Conservation (phyloP, 2,797 vertebrate species). For the Amblyopsis hoosieri region DNA sequence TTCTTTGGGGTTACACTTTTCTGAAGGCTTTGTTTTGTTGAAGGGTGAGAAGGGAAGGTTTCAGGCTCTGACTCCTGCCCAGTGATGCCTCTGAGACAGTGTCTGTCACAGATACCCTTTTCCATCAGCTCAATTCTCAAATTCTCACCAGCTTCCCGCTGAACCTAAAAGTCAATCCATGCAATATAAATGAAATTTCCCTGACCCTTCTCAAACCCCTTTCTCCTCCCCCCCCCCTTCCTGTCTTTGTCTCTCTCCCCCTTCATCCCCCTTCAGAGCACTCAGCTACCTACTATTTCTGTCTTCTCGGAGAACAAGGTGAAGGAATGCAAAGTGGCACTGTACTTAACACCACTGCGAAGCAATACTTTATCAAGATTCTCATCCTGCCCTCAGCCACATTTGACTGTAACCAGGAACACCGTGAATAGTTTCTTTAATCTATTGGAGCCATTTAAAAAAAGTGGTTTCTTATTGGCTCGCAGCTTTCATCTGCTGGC, state of each 20-base stretch:
- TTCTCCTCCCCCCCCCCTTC: conserved; percentile 8
- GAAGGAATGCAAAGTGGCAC: conserved; percentile 6
- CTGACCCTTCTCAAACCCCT: not conserved
- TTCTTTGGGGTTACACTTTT: conserved; percentile 35
- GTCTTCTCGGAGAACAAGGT: conserved; percentile 7
- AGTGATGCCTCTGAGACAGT: conserved; percentile 46
- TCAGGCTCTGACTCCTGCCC: conserved; percentile 30
- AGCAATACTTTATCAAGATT: conserved; percentile 36
- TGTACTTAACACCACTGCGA: conserved; percentile 4
- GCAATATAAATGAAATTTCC: conserved; percentile 41
- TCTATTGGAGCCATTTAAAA: not conserved
- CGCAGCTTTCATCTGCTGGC: not conserved
- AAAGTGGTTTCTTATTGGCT: not conserved
- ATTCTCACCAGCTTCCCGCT: not conserved
- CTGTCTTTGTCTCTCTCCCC: not conserved
- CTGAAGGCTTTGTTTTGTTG: conserved; percentile 30
- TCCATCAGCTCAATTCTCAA: conserved; percentile 28
- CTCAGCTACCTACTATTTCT: conserved; percentile 10
- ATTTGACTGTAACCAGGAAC: conserved; percentile 11
- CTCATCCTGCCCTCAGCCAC: conserved; percentile 19
- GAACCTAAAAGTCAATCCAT: conserved; percentile 31
- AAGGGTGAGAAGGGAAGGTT: conserved; percentile 42
- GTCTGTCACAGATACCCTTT: conserved; percentile 14
- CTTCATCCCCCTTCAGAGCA: conserved; percentile 1
- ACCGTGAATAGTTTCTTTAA: not conserved